These are phyloP conservation scores for Microcebus tavaratra DNA, from an alignment of 2,113 vertebrate species.

Conservation along the genomic window DNA sequence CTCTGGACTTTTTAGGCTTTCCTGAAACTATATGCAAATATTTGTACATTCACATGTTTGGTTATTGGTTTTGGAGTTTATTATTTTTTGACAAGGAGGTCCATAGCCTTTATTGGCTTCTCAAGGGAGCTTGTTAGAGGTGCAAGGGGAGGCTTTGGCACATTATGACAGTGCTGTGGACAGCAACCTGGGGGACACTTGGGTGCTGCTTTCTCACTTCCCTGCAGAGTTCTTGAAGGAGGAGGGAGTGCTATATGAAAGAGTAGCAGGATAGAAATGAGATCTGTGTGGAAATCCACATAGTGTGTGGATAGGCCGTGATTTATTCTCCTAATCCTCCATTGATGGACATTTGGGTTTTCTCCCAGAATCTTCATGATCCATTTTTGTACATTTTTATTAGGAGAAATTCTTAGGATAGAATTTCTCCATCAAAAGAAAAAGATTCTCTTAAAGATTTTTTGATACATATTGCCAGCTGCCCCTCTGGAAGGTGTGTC, in stretches of 20 bases:
- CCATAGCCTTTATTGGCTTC: background rate
- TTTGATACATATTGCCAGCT: background rate
- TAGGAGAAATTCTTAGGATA: background rate
- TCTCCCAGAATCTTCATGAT: background rate
- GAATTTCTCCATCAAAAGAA: background rate
- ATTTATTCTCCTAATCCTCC: no score
- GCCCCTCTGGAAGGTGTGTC: background rate
- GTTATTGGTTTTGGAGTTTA: background rate
- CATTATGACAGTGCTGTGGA: accelerated
- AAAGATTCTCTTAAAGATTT: background rate
- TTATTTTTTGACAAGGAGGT: background rate
- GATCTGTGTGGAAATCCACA: accelerated
- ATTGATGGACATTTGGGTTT: background rate
- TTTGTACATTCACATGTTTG: background rate
- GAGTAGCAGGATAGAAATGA: background rate
- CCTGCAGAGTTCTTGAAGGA: background rate
- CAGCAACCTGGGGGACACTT: background rate
- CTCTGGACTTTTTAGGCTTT: background rate
- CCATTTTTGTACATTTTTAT: background rate
- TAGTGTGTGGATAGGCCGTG: accelerated
- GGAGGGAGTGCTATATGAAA: accelerated
- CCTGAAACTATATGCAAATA: background rate
- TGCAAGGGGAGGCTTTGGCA: accelerated
- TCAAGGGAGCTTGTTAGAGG: background rate
- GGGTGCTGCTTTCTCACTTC: no score